Conservation (phyloP, 2,888 invertebrate species). For the Acanthosepion esculentum region DNA sequence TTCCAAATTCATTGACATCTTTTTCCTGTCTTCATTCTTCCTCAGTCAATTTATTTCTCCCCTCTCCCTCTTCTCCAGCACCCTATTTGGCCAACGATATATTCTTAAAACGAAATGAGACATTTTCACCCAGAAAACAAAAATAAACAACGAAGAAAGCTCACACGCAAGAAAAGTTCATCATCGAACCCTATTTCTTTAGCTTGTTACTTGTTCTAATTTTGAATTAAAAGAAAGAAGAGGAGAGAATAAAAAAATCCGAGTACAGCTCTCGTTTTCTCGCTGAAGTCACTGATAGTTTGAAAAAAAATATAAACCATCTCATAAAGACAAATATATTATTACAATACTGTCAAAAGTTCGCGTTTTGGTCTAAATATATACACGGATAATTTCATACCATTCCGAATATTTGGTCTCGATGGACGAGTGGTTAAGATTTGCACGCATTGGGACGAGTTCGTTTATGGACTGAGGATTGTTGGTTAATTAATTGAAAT, state of each 20-base stretch:
- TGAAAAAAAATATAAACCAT: background rate
- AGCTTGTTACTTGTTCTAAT: no score
- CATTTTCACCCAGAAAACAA: background rate
- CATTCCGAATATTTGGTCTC: background rate
- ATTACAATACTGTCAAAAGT: background rate
- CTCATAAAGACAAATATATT: background rate
- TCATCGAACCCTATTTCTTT: no score
- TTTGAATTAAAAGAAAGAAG: no score
- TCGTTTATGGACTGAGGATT: background rate
- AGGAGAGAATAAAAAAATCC: no score
- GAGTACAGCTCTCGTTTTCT: background rate
- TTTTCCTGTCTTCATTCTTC: no score
- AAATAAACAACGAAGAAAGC: no score
- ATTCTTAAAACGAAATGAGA: background rate
- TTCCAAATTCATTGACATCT: background rate
- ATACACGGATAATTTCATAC: background rate
- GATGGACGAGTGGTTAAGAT: constrained; percentile 33
- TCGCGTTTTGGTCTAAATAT: background rate
- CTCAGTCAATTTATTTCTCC: background rate
- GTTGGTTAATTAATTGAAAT: constrained; percentile 2
- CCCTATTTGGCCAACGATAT: background rate
- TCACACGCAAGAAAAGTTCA: no score
- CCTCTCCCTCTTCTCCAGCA: background rate
- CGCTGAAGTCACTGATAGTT: background rate
- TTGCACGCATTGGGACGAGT: background rate